A percentile compares a stretch with the other conserved stretches of the same genome.
Conservation (phyloP, 37 sponge, comb jelly and placozoan species). For the Cliona cf. orientalis region DNA sequence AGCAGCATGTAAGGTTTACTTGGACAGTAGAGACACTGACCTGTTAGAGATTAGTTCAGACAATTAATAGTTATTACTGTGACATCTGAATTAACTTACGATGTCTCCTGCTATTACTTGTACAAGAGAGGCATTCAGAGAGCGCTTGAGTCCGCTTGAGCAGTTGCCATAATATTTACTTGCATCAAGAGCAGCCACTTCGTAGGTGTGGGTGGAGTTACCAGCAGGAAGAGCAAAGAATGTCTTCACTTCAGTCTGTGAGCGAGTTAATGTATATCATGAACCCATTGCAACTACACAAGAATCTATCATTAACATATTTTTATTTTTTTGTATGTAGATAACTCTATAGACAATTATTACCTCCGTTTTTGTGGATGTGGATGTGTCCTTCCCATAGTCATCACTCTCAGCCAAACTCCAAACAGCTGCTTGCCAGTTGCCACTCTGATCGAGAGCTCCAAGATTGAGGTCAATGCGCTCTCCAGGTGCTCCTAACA, state of each 20-base stretch:
- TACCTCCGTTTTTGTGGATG: background rate
- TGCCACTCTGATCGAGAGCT: constrained; percentile 53
- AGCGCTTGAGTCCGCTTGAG: background rate
- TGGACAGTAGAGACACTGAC: background rate
- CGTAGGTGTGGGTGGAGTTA: background rate
- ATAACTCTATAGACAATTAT: background rate
- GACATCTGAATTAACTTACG: background rate
- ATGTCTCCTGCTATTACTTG: constrained; percentile 2
- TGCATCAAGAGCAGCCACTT: background rate
- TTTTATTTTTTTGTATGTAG: background rate
- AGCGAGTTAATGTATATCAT: too few relatives aligned
- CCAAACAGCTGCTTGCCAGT: constrained; percentile 53
- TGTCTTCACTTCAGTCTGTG: background rate
- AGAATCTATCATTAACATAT: background rate
- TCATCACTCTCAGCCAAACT: background rate
- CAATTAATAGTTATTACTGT: background rate
- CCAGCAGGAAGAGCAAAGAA: background rate
- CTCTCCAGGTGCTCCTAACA: constrained; percentile 30
- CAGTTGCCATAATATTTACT: background rate
- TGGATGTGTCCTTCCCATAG: background rate
- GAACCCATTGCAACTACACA: background rate
- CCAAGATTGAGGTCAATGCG: constrained; percentile 3
- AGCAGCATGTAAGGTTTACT: constrained; percentile 25
- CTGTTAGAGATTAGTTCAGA: background rate
- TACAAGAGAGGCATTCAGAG: background rate